Evolutionary conservation across 2,113 vertebrate species (phyloP), one percentile per base, ranked within the genome.

Genomic region (Cyrtonyx montezumae): DNA sequence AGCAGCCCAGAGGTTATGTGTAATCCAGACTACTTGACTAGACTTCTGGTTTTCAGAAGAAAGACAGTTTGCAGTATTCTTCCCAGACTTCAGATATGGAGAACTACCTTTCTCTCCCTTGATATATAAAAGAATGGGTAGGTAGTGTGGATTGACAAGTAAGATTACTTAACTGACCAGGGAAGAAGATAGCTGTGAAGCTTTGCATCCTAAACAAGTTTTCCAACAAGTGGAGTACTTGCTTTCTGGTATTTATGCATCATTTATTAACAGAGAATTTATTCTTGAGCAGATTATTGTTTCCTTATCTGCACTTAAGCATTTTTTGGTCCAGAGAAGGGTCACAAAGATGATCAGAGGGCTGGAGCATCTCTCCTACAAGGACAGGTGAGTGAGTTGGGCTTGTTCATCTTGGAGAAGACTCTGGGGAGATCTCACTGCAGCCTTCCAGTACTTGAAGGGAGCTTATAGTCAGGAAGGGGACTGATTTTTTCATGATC

Each of bases 1-100:
- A 61, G 68, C 8, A 36, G 79, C 15, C 26, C 77, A 67, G 66
- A 58, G 34, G 37, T 82, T 7, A 62, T 1, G 3, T 6, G 7
- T 10, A 69, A n/a, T 45, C 42, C 61, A 74, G 88, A 14, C 3
- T 74, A 7, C 6, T 21, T 62, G 45, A 5, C 9, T 34, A 96
- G 56, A 67, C 7, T 21, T 82, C 21, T 30, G 19, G 12, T 77
- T 68, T 65, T 58, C 55, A 77, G 28, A 14, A 83, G 26, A 79
- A 73, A 43, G 6, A 46, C 1, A 12, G 1, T 74, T 30, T 40
- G 40, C 22, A 70, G 30, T 79, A 19, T 62, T 58, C 5, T 66
- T 8, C 14, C 5, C 5, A 16, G 1, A 0, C 6, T 67, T 70
- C 49, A 81, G 32, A 53, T 58, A 0, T 45, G 21, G 42, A 62